phyloP scores from a whole-genome alignment of 1,140 invertebrate genomes.

The Colletes gigas region DNA sequence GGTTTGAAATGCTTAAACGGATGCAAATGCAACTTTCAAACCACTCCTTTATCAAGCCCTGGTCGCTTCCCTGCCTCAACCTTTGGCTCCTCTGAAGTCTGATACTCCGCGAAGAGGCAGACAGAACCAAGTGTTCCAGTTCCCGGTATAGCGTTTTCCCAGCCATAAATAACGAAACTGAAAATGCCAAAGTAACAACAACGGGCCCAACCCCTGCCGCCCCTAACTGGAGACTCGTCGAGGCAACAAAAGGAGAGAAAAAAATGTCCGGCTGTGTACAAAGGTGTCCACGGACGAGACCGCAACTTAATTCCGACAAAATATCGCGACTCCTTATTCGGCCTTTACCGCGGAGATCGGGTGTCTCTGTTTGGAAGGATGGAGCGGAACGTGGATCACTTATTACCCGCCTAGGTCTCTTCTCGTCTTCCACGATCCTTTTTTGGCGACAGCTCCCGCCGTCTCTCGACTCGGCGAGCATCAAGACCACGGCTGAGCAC shows the following conservation, averaged over 20 bases:
- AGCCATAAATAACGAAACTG: background rate
- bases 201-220: background rate
- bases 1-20: no score
- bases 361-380: constrained; percentile 2
- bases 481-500: background rate
- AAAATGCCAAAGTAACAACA: background rate
- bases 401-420: constrained; percentile 20
- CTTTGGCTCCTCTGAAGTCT: no score
- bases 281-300: background rate
- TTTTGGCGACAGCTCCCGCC: constrained; percentile 37
- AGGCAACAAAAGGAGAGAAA: background rate
- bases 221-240: background rate
- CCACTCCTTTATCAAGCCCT: no score
- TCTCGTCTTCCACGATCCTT: constrained; percentile 36
- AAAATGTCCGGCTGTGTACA: background rate
- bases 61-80: no score
- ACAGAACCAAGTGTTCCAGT: no score
- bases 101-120: no score
- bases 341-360: constrained; percentile 23
- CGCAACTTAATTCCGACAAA: constrained; percentile 2
- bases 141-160: no score
- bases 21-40: no score
- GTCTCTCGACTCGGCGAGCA: background rate
- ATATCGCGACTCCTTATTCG: constrained; percentile 27
- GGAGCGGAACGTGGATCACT: background rate